These are phyloP conservation scores for Microcebus tavaratra DNA, from an alignment of 2,113 vertebrate species.

Conservation along the genomic window DNA sequence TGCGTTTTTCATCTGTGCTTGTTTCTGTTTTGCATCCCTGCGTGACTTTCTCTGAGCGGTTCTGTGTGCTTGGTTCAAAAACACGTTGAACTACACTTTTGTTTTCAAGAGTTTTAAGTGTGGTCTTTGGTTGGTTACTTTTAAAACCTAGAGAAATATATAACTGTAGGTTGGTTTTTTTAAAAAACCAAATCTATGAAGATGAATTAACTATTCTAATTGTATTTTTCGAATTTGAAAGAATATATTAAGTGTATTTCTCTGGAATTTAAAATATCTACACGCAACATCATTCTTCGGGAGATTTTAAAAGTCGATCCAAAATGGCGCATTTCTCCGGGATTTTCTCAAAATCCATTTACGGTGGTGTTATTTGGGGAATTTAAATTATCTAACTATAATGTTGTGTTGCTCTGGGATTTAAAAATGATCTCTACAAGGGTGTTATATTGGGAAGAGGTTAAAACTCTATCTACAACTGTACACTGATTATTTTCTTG, in stretches of 20 bases:
- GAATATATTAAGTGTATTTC: background rate
- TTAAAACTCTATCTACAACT: background rate
- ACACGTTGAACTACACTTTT: constrained; percentile 47
- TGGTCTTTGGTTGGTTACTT: constrained; percentile 40
- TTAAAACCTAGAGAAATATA: background rate
- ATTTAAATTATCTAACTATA: constrained; percentile 48
- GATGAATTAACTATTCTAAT: background rate
- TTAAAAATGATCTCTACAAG: constrained; percentile 31
- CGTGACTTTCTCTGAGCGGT: constrained; percentile 38
- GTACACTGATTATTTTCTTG: constrained; percentile 21
- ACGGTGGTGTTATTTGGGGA: background rate
- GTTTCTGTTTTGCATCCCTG: constrained; percentile 71
- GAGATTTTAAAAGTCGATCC: constrained; percentile 53
- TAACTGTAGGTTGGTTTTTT: background rate
- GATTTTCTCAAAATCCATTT: constrained; percentile 55
- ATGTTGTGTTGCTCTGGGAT: constrained; percentile 20
- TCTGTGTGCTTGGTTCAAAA: constrained; percentile 57
- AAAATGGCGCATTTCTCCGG: constrained; percentile 72
- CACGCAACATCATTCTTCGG: background rate
- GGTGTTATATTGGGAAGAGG: background rate
- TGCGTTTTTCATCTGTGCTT: constrained; percentile 54
- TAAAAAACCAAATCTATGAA: background rate
- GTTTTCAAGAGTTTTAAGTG: constrained; percentile 62
- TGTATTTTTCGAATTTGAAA: background rate
- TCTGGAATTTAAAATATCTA: constrained; percentile 55